Percentiles rank a stretch among this genome's conserved stretches.
Conservation (phyloP, 1,140 invertebrate genomes). For the Cotesia typhae region DNA sequence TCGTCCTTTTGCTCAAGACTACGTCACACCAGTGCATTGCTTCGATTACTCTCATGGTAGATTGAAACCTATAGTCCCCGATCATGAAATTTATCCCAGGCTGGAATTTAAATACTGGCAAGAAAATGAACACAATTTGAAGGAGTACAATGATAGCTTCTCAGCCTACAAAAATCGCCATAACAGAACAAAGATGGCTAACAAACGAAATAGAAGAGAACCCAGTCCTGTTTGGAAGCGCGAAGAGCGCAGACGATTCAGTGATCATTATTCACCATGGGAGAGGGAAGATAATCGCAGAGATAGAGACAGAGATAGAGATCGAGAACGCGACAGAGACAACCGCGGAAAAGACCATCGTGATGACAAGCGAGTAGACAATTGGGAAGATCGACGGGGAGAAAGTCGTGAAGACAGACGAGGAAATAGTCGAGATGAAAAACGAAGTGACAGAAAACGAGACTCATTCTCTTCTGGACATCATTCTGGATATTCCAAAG, state of each 20-base stretch:
- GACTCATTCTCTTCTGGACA: neutral
- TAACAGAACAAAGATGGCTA: slow-evolving; percentile 36
- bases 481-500: neutral
- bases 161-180: slow-evolving; percentile 32
- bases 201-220: slow-evolving; percentile 38
- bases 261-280: slow-evolving; percentile 23
- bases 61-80: slow-evolving; percentile 53
- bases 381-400: slow-evolving; percentile 37
- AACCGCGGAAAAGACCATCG: neutral
- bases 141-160: slow-evolving; percentile 53
- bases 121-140: slow-evolving; percentile 59
- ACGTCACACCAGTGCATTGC: slow-evolving; percentile 49
- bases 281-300: slow-evolving; percentile 35
- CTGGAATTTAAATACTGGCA: slow-evolving; percentile 60
- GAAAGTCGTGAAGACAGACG: slow-evolving; percentile 42
- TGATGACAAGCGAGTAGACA: slow-evolving; percentile 26
- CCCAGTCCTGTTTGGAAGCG: slow-evolving; percentile 16
- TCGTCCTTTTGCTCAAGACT: slow-evolving; percentile 42
- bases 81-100: slow-evolving; percentile 46
- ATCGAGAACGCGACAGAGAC: neutral
- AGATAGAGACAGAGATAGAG: no score
- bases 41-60: slow-evolving; percentile 61
- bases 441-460: no score
- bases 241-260: slow-evolving; percentile 39
- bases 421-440: neutral